Percentiles rank a stretch among this genome's conserved stretches.
phyloP scores from a whole-genome alignment of 2,113 vertebrate genomes.

The Varanus komodoensis region DNA sequence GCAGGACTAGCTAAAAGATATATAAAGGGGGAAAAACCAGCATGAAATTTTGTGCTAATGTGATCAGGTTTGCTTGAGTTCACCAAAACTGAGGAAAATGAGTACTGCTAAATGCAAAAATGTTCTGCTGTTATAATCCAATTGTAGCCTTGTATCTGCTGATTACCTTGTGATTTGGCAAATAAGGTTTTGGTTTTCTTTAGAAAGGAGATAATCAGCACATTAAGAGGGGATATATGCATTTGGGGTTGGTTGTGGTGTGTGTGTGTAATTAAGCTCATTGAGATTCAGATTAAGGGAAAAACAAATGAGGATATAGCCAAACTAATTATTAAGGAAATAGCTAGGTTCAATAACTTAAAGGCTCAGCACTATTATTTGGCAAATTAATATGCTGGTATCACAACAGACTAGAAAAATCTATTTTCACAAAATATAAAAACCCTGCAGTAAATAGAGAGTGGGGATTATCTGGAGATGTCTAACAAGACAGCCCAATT shows the following conservation, averaged over 20 bases:
- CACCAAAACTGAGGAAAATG: conserved; percentile 2
- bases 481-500: no score
- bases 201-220: conserved; percentile 51
- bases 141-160: background rate
- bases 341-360: background rate
- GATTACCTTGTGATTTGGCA: conserved; percentile 16
- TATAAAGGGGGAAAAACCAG: background rate
- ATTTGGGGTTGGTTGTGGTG: conserved; percentile 25
- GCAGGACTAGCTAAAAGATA: background rate
- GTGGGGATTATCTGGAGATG: background rate
- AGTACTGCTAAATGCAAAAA: background rate
- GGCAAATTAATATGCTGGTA: conserved; percentile 9
- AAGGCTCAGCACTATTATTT: background rate
- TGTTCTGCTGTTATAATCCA: background rate
- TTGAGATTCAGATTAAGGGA: conserved; percentile 44
- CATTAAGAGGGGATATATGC: background rate
- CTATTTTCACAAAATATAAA: background rate
- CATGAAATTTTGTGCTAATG: background rate
- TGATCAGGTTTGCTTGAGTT: conserved; percentile 1
- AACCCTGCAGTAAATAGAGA: background rate
- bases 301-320: conserved; percentile 42
- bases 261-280: conserved; percentile 27
- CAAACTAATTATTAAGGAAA: conserved; percentile 26
- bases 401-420: background rate
- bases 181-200: conserved; percentile 22